phyloP scores from a whole-genome alignment of 1,140 invertebrate genomes.

The Homarus americanus region DNA sequence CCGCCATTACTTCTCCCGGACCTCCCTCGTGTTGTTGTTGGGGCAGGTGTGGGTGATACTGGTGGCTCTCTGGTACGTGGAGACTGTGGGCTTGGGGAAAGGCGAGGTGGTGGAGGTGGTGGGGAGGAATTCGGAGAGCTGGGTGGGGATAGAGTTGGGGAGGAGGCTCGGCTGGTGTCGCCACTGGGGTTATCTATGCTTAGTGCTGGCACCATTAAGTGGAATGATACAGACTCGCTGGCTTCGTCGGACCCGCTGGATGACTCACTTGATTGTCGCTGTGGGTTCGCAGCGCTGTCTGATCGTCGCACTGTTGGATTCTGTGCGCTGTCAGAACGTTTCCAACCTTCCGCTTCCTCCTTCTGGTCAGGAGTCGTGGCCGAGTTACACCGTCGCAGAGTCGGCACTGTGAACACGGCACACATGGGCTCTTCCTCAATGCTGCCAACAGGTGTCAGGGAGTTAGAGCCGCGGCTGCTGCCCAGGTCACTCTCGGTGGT shows the following conservation, averaged over 20 bases:
- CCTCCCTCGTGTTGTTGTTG: conserved; percentile 21
- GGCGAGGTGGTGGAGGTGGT: conserved; percentile 21
- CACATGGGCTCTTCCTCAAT: conserved; percentile 69
- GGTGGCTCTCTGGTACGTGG: conserved; percentile 10
- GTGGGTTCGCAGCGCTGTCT: conserved; percentile 60
- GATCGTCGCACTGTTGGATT: conserved; percentile 57
- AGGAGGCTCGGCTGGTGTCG: conserved; percentile 67
- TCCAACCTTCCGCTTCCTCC: conserved; percentile 46
- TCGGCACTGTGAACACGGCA: conserved; percentile 68
- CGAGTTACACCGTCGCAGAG: conserved; percentile 63
- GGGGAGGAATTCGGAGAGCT: conserved; percentile 55
- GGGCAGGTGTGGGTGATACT: conserved; percentile 33
- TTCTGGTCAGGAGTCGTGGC: conserved; percentile 62
- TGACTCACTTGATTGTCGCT: conserved; percentile 66
- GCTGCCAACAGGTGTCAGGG: conserved; percentile 55
- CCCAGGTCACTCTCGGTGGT: conserved; percentile 4
- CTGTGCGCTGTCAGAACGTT: conserved; percentile 69
- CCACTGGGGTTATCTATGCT: conserved; percentile 70
- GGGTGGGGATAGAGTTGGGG: conserved; percentile 59
- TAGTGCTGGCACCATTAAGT: conserved; percentile 72
- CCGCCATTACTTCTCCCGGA: neutral
- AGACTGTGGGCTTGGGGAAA: conserved; percentile 18
- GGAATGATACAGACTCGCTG: conserved; percentile 74
- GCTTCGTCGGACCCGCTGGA: conserved; percentile 71
- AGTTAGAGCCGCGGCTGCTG: conserved; percentile 49